Percentiles rank a stretch among this genome's conserved stretches.
These are phyloP conservation scores for Adrianichthys oophorus DNA, from an alignment of 2,797 vertebrate species.

Conservation along the genomic window DNA sequence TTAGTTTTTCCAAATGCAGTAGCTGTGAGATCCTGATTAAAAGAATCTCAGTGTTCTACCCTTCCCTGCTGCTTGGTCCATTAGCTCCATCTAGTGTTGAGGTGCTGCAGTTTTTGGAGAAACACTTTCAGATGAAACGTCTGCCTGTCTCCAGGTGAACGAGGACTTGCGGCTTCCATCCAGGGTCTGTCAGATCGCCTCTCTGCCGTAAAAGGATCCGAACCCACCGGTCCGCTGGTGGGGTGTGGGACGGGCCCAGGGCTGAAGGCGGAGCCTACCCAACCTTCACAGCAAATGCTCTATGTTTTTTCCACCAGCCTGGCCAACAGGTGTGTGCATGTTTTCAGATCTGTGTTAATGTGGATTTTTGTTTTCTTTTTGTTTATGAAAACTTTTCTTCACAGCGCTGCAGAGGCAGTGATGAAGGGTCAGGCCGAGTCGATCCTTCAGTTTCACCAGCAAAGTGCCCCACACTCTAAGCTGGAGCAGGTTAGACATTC, in stretches of 20 bases:
- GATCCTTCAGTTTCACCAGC: constrained; percentile 97
- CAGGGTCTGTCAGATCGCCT: constrained; percentile 83
- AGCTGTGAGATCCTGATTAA: constrained; percentile 25
- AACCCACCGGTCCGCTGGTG: constrained; percentile 74
- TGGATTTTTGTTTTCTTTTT: background rate
- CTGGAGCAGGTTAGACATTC: constrained; percentile 86
- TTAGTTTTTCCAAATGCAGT: constrained; percentile 6
- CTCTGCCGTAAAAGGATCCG: constrained; percentile 78
- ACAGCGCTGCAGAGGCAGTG: constrained; percentile 94
- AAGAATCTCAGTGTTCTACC: constrained; percentile 8
- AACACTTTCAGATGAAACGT: too few species aligned
- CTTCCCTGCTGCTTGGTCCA: constrained; percentile 29
- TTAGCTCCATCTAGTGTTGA: constrained; percentile 74
- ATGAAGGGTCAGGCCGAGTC: constrained; percentile 92
- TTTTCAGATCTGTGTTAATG: too few species aligned
- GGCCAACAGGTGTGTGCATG: constrained; percentile 87
- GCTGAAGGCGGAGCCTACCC: constrained; percentile 68
- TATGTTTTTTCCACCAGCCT: constrained; percentile 97
- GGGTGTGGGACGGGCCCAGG: constrained; percentile 74
- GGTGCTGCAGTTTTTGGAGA: constrained; percentile 1
- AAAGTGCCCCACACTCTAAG: constrained; percentile 90
- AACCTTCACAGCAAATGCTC: constrained; percentile 87
- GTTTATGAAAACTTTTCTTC: constrained; percentile 10
- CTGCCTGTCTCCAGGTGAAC: constrained; percentile 75
- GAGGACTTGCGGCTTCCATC: constrained; percentile 79